Evolutionary conservation across 2,888 invertebrate species (phyloP), one percentile per base, ranked within the genome.

Genomic region (Alviniconcha strummeri): DNA sequence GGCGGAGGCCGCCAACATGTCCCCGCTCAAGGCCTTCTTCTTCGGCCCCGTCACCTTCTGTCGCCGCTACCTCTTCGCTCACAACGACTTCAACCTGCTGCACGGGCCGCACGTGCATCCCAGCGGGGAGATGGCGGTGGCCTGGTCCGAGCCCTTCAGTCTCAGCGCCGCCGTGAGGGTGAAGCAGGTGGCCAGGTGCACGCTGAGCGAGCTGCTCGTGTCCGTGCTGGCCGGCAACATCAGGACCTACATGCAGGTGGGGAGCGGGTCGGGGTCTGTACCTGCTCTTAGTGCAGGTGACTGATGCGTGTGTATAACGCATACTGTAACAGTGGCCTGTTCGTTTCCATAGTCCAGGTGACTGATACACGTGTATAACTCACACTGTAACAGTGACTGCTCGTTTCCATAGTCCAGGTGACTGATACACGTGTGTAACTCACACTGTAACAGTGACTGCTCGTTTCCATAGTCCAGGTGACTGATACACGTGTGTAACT

Each of bases 111-210:
- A 92, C 84, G 86, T 90, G 9, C 90, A 90, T 81, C 85, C 90
- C 71, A 91, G 92, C 56, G 92, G 92, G n/a, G 89, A 91, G 84
- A 90, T 91, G 85, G 91, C 91, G 0, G 93, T 94, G 67, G 91
- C 93, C n/a, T 95, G 95, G 95, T 94, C 95, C 4, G 94, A 94
- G 15, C 94, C 94, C 17, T 94, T 94, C 86, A 92, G 94, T 57
- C 89, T 95, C 57, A 92, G 93, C 77, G 86, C 88, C 36, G 92
- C 93, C 74, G 93, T 94, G 85, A 91, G 95, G 80, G 94, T 95
- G 81, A 95, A 95, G 88, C 95, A 95, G 89, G 95, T 95, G 64
- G 95, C 95, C 81, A 90, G 95, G 67, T 94, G 94, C 82, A 94
- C 94, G 2, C 91, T 95, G 76, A 95, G 95, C 87, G 95, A 95